Conservation (phyloP, 2,113 vertebrate species). For the Rhinogobius similis region DNA sequence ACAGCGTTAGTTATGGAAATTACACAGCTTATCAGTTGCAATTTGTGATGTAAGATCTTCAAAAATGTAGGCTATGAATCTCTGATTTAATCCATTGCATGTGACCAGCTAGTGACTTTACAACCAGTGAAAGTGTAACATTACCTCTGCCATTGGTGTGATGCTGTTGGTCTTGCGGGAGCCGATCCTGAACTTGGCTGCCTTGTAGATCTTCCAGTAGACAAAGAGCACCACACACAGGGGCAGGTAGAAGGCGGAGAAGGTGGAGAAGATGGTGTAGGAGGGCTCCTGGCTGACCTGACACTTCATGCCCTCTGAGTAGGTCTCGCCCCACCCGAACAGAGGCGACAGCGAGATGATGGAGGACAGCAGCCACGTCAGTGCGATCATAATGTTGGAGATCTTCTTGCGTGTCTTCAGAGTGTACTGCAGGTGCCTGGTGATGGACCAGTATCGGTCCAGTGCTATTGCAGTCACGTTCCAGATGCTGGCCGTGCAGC, state of each 20-base stretch:
- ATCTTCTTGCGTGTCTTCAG: conserved; percentile 85
- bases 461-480: conserved; percentile 94
- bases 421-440: conserved; percentile 92
- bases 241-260: conserved; percentile 94
- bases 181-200: conserved; percentile 89
- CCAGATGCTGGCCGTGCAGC: conserved; percentile 99
- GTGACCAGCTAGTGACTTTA: not conserved
- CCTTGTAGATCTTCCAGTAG: conserved; percentile 99
- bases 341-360: conserved; percentile 91
- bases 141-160: conserved; percentile 83
- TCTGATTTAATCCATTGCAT: not conserved
- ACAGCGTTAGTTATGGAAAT: not conserved
- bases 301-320: conserved; percentile 86
- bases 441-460: conserved; percentile 98
- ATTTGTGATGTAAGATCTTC: not conserved
- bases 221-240: conserved; percentile 95
- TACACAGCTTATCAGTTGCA: not conserved
- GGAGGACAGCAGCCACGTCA: conserved; percentile 90
- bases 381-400: conserved; percentile 91
- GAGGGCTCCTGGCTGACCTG: conserved; percentile 93
- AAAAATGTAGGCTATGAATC: not conserved
- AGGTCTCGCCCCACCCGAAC: conserved; percentile 95
- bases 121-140: not conserved
- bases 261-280: conserved; percentile 95
- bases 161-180: conserved; percentile 88